phyloP scores from a whole-genome alignment of 2,888 invertebrate genomes.

The Philopedon plagiatum region DNA sequence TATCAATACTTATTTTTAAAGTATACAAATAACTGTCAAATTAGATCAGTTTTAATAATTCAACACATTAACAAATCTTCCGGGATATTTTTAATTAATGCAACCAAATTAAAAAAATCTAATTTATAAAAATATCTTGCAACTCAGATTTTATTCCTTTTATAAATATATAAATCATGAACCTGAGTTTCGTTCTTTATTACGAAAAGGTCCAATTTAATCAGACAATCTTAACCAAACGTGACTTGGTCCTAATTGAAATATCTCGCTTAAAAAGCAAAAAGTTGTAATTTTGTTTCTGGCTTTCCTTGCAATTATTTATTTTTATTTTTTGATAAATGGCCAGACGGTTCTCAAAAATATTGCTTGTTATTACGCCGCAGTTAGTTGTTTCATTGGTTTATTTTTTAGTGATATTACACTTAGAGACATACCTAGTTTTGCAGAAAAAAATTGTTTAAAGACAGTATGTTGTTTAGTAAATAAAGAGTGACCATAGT shows the following conservation, averaged over 20 bases:
- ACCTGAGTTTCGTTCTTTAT: background rate
- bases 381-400: background rate
- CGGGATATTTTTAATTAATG: too few species aligned
- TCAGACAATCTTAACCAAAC: conserved; percentile 34
- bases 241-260: conserved; percentile 40
- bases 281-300: conserved; percentile 34
- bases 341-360: conserved; percentile 7
- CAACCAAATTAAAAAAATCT: too few species aligned
- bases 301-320: conserved; percentile 27
- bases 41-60: too few species aligned
- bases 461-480: too few species aligned
- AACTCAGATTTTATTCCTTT: background rate
- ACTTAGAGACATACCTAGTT: background rate
- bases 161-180: conserved; percentile 11
- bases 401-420: background rate
- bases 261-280: conserved; percentile 32
- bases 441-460: too few species aligned
- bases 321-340: conserved; percentile 37
- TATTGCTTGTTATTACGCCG: conserved; percentile 5
- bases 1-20: too few species aligned
- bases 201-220: conserved; percentile 16
- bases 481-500: too few species aligned
- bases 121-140: too few species aligned
- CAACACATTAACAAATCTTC: too few species aligned
- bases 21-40: too few species aligned